Evolutionary conservation across 2,797 vertebrate genomes (phyloP).

Genomic region (Glyptemys insculpta): DNA sequence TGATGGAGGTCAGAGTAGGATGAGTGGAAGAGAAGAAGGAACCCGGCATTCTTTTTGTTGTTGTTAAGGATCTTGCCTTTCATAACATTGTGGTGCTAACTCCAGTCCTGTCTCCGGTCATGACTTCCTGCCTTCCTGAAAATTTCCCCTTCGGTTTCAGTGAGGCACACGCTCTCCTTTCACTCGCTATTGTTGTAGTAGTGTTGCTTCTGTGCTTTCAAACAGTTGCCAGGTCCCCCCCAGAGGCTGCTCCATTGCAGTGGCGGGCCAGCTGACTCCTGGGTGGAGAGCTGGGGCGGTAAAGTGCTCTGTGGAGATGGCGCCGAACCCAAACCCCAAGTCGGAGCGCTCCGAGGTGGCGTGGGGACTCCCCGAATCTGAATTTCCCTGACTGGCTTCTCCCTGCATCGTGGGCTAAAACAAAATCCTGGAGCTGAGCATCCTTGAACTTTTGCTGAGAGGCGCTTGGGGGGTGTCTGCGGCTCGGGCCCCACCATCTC

Average conservation of each 20-base stretch:
- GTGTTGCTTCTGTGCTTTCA: neutral
- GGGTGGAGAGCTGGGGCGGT: neutral
- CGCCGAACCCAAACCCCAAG: too few relatives aligned
- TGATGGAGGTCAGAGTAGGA: fast-evolving
- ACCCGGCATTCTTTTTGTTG: fast-evolving
- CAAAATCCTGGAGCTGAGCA: neutral
- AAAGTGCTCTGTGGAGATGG: too few relatives aligned
- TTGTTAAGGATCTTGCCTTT: fast-evolving
- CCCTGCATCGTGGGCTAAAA: neutral
- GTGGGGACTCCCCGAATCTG: neutral
- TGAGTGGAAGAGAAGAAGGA: fast-evolving
- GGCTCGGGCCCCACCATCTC: neutral
- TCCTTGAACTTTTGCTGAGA: neutral
- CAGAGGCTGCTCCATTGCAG: neutral
- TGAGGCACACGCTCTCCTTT: fast-evolving
- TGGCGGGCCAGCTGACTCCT: neutral
- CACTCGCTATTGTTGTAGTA: neutral
- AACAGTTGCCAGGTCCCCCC: too few relatives aligned
- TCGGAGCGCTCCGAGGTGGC: neutral
- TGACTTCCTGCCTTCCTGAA: fast-evolving
- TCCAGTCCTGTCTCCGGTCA: neutral
- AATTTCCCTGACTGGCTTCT: neutral
- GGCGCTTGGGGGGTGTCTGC: neutral
- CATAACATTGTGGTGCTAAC: fast-evolving
- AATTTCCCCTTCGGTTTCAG: fast-evolving